phyloP scores from a whole-genome alignment of 2,113 vertebrate species.

The Pangasianodon hypophthalmus region DNA sequence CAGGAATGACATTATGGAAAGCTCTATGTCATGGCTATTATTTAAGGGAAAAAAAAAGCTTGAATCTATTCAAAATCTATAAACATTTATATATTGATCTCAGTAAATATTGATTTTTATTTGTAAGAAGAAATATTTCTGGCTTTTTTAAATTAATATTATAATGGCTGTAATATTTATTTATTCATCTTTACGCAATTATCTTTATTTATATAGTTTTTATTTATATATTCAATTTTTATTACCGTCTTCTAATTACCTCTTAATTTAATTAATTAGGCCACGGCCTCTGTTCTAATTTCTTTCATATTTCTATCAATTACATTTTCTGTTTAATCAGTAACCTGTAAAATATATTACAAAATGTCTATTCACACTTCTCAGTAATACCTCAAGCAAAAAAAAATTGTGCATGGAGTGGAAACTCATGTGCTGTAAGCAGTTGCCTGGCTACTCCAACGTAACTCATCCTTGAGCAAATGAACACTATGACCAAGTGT shows the following conservation, averaged over 20 bases:
- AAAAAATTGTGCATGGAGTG: background rate
- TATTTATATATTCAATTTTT: background rate
- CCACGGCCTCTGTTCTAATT: background rate
- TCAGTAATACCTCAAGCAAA: background rate
- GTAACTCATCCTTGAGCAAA: conserved; percentile 15
- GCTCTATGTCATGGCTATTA: background rate
- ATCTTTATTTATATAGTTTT: background rate
- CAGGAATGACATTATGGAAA: background rate
- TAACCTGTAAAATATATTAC: background rate
- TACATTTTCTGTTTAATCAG: background rate
- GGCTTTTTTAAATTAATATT: background rate
- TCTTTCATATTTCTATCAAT: background rate
- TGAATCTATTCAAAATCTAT: background rate
- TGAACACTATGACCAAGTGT: background rate
- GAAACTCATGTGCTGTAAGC: background rate
- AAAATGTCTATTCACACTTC: background rate
- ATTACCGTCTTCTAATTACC: background rate
- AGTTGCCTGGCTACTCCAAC: conserved; percentile 16
- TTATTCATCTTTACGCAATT: background rate
- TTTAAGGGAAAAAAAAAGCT: background rate
- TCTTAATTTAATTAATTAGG: background rate
- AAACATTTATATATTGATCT: background rate
- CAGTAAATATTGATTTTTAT: background rate
- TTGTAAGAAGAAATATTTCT: background rate
- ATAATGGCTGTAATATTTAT: background rate